A percentile compares a stretch with the other conserved stretches of the same genome.
Evolutionary conservation across 2,888 invertebrate genomes (phyloP).

Genomic region (Drosophila setosimentum): DNA sequence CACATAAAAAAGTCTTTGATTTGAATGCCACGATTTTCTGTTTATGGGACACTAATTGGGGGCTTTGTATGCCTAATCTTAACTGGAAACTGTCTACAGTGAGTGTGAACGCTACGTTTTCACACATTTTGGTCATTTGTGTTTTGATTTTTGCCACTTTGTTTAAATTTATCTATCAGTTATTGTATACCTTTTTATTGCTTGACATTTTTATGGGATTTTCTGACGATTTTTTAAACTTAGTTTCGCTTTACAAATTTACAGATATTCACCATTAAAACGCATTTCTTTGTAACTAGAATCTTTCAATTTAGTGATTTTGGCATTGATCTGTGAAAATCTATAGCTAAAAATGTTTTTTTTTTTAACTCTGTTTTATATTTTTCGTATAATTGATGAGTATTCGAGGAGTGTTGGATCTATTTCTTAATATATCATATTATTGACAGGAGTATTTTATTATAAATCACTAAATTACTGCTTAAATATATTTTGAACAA

Average conservation of each 20-base stretch:
- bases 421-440: neutral
- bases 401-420: neutral
- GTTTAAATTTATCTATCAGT: conserved; percentile 1
- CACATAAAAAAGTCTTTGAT: conserved; percentile 39
- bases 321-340: neutral
- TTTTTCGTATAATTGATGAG: neutral
- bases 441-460: neutral
- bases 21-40: conserved; percentile 15
- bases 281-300: neutral
- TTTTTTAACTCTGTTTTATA: neutral
- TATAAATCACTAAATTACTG: neutral
- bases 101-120: conserved; percentile 33
- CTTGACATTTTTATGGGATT: conserved; percentile 1
- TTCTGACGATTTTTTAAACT: conserved; percentile 12
- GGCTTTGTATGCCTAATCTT: conserved; percentile 69
- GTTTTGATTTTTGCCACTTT: conserved; percentile 27
- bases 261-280: neutral
- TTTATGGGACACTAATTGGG: conserved; percentile 65
- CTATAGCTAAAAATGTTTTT: neutral
- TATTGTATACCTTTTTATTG: neutral
- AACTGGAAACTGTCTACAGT: conserved; percentile 54
- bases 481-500: neutral
- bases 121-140: conserved; percentile 51
- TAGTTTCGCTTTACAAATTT: conserved; percentile 7
- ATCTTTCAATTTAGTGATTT: neutral